Evolutionary conservation across 2,888 invertebrate genomes (phyloP).

Genomic region (Agrochola lychnidis): DNA sequence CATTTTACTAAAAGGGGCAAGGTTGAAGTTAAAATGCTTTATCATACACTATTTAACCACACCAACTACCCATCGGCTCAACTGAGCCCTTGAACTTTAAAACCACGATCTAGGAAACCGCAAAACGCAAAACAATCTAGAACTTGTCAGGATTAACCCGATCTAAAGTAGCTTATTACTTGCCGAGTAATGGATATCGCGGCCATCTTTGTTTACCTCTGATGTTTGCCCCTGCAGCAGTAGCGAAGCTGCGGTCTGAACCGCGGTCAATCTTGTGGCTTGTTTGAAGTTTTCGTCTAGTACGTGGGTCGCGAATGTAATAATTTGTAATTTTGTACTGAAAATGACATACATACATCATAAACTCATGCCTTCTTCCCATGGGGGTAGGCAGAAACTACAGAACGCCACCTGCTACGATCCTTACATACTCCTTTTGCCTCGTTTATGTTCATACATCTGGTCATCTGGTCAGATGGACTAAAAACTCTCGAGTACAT

Average conservation of each 20-base stretch:
- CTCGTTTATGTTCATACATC: too few relatives aligned
- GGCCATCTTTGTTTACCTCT: slow-evolving; percentile 26
- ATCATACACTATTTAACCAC: background rate
- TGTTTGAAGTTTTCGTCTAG: slow-evolving; percentile 20
- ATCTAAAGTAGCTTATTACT: slow-evolving; percentile 23
- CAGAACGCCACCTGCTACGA: too few relatives aligned
- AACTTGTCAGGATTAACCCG: slow-evolving; percentile 21
- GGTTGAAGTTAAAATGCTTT: background rate
- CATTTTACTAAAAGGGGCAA: background rate
- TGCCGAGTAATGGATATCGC: slow-evolving; percentile 28
- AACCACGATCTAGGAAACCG: slow-evolving; percentile 31
- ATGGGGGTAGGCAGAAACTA: too few relatives aligned
- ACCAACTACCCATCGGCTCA: background rate
- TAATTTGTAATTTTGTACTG: too few relatives aligned
- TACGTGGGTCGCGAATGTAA: background rate
- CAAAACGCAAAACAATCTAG: slow-evolving; percentile 35
- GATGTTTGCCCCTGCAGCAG: slow-evolving; percentile 26
- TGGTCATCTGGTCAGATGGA: too few relatives aligned
- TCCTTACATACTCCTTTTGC: too few relatives aligned
- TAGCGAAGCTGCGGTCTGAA: slow-evolving; percentile 14
- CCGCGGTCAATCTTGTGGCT: slow-evolving; percentile 35
- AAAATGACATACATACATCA: too few relatives aligned
- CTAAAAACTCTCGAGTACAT: too few relatives aligned
- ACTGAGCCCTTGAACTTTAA: slow-evolving; percentile 20
- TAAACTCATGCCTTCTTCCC: too few relatives aligned